phyloP scores from a whole-genome alignment of 2,888 invertebrate species.

The Hyposoter dolosus region DNA sequence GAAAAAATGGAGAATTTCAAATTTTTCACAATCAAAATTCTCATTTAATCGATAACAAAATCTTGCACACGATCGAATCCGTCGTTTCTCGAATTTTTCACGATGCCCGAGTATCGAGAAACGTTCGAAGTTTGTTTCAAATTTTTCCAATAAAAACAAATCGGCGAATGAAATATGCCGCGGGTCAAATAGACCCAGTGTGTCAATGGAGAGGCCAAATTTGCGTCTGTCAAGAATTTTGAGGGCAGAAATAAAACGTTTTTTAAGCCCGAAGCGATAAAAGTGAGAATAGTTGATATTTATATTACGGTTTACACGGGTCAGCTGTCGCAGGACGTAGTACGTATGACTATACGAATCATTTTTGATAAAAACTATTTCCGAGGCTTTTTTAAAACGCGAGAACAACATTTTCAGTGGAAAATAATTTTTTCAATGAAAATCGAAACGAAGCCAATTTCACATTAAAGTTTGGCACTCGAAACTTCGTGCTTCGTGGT shows the following conservation, averaged over 20 bases:
- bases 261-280: constrained; percentile 17
- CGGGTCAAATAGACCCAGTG: too few species aligned
- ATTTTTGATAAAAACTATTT: constrained; percentile 16
- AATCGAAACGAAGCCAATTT: constrained; percentile 17
- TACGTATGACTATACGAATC: not conserved
- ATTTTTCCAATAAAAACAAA: too few species aligned
- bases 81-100: too few species aligned
- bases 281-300: constrained; percentile 59
- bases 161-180: too few species aligned
- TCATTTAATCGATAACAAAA: too few species aligned
- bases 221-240: too few species aligned
- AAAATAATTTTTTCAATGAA: not conserved
- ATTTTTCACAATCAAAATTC: too few species aligned
- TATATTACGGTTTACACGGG: constrained; percentile 56
- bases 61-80: too few species aligned
- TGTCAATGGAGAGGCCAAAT: too few species aligned
- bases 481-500: not conserved
- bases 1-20: too few species aligned
- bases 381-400: not conserved
- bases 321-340: constrained; percentile 50
- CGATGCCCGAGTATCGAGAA: too few species aligned
- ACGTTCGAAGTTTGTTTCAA: too few species aligned
- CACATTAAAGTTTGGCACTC: constrained; percentile 11
- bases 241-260: not conserved
- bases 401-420: not conserved